phyloP scores from a whole-genome alignment of 35 echinoderm and acorn worm genomes.

The Apostichopus japonicus region DNA sequence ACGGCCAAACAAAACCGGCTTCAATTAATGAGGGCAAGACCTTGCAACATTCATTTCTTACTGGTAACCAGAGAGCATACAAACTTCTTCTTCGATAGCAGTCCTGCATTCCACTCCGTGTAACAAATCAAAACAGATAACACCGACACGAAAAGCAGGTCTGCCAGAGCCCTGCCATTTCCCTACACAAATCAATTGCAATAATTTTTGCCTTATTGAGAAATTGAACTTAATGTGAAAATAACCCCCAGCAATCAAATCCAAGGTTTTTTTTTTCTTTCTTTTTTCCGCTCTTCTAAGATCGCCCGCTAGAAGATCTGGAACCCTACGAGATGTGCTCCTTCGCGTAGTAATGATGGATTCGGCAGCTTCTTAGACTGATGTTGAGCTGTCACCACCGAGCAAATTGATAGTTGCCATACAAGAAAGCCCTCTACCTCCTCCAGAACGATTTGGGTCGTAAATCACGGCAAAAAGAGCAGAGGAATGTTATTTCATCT shows the following conservation, averaged over 20 bases:
- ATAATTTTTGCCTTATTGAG: constrained; percentile 50
- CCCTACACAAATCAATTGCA: constrained; percentile 53
- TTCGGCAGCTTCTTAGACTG: not conserved
- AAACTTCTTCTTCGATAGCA: not conserved
- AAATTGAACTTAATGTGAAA: constrained; percentile 55
- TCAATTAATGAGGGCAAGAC: not conserved
- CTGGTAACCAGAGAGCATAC: not conserved
- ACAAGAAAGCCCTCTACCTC: constrained; percentile 20
- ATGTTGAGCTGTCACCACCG: constrained; percentile 34
- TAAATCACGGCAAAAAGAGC: constrained; percentile 42
- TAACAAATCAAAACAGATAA: not conserved
- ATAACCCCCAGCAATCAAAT: constrained; percentile 50
- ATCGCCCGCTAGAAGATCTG: not conserved
- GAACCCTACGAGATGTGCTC: not conserved
- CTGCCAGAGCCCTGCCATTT: constrained; percentile 6
- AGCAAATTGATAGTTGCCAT: constrained; percentile 48
- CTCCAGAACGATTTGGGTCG: constrained; percentile 38
- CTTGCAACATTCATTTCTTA: not conserved
- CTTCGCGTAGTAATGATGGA: not conserved
- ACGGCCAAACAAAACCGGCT: not conserved
- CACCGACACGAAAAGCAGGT: not conserved
- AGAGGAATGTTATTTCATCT: constrained; percentile 23
- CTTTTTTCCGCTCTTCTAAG: not conserved
- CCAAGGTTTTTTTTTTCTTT: constrained; percentile 26
- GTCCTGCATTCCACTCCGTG: not conserved